A percentile compares a stretch with the other conserved stretches of the same genome.
Conservation (phyloP, 35 echinoderm and acorn worm genomes). For the Hemicentrotus pulcherrimus region DNA sequence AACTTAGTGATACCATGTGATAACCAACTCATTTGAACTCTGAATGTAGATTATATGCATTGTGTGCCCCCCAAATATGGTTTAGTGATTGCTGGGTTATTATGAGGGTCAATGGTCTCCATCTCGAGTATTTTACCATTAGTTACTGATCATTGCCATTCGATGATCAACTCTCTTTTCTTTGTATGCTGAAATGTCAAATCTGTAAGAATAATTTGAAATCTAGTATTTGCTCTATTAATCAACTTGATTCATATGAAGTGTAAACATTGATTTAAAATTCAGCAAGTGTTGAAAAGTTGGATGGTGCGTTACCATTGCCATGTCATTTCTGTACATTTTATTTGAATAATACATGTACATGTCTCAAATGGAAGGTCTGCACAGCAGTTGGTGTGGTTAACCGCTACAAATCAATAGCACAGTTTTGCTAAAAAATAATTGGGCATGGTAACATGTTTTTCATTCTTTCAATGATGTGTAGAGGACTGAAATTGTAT, state of each 20-base stretch:
- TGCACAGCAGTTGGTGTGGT: neutral
- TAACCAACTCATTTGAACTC: neutral
- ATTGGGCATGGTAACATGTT: neutral
- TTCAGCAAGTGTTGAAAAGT: neutral
- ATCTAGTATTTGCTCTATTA: neutral
- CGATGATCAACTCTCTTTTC: neutral
- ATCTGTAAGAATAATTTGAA: constrained; percentile 1
- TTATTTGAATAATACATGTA: neutral
- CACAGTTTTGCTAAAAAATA: neutral
- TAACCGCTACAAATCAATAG: neutral
- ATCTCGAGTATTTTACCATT: neutral
- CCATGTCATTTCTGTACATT: neutral
- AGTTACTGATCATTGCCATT: neutral
- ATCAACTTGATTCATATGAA: neutral
- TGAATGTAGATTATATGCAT: neutral
- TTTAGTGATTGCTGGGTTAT: neutral
- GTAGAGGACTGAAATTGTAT: neutral
- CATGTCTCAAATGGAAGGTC: neutral
- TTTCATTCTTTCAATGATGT: neutral
- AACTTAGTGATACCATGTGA: neutral
- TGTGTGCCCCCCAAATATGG: neutral
- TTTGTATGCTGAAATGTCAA: neutral
- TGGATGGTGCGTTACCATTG: neutral
- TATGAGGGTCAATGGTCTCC: neutral
- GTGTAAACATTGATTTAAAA: neutral